Conservation (phyloP, 2,113 vertebrate species). For the Podilymbus podiceps region DNA sequence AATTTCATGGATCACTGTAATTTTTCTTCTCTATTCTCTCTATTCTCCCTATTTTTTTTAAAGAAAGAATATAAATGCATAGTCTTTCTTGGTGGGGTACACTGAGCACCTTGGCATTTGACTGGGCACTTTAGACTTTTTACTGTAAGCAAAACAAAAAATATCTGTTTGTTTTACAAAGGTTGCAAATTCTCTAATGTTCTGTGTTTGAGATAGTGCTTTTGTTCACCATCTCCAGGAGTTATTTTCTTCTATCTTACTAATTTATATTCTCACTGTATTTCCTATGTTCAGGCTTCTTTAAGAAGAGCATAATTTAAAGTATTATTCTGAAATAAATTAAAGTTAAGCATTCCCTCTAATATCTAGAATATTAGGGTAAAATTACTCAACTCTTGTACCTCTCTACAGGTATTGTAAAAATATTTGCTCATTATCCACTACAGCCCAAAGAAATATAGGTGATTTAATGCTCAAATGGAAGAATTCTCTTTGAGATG, state of each 20-base stretch:
- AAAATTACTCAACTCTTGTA: background rate
- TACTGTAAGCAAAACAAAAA: too few relatives aligned
- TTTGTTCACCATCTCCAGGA: background rate
- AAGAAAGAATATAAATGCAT: accelerated
- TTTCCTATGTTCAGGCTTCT: background rate
- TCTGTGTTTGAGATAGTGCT: background rate
- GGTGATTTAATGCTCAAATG: background rate
- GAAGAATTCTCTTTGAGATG: background rate
- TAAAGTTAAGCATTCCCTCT: background rate
- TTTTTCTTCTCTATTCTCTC: background rate
- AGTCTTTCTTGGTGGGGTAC: background rate
- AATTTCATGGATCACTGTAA: background rate
- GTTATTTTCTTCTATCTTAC: background rate
- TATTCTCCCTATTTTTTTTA: background rate
- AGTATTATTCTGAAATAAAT: background rate
- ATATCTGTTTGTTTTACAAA: background rate
- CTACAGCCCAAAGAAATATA: background rate
- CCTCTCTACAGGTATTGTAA: background rate
- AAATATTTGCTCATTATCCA: background rate
- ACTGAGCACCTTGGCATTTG: background rate
- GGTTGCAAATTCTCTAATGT: background rate
- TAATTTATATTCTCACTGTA: background rate
- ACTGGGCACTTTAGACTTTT: background rate
- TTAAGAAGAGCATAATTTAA: background rate
- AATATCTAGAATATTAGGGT: background rate